Evolutionary conservation across 2,113 vertebrate genomes (phyloP).

Genomic region (Megalops atlanticus): DNA sequence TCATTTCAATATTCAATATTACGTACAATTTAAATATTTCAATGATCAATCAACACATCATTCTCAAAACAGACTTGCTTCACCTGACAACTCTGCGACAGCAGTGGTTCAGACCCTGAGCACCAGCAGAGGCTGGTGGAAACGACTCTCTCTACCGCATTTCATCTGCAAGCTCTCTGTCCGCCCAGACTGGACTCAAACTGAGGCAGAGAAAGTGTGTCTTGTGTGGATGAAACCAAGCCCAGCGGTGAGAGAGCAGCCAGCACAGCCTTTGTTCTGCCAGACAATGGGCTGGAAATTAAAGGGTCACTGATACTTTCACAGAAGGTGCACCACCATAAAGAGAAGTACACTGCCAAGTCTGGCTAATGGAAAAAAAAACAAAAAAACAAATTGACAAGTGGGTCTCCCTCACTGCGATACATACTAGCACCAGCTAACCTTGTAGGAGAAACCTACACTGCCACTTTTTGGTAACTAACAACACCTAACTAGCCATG

Average conservation of each 20-base stretch:
- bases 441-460: not conserved
- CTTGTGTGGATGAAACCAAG: not conserved
- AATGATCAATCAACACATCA: not conserved
- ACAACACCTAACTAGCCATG: not conserved
- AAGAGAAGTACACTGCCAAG: too few relatives aligned
- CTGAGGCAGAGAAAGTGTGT: slow-evolving; percentile 12
- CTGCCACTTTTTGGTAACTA: not conserved
- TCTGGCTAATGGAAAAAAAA: not conserved
- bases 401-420: not conserved
- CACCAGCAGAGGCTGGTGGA: not conserved
- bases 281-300: slow-evolving; percentile 11
- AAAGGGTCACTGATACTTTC: not conserved
- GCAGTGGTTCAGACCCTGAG: not conserved
- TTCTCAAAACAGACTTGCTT: not conserved
- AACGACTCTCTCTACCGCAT: not conserved
- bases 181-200: not conserved
- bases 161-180: not conserved
- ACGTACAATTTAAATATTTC: too few relatives aligned
- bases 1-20: too few relatives aligned
- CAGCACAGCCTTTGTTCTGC: slow-evolving; percentile 5
- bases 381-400: not conserved
- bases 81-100: too few relatives aligned
- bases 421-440: not conserved
- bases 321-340: slow-evolving; percentile 1
- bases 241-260: not conserved